These are phyloP conservation scores for Drosophila eohydei DNA, from an alignment of 2,888 invertebrate species.

Conservation along the genomic window DNA sequence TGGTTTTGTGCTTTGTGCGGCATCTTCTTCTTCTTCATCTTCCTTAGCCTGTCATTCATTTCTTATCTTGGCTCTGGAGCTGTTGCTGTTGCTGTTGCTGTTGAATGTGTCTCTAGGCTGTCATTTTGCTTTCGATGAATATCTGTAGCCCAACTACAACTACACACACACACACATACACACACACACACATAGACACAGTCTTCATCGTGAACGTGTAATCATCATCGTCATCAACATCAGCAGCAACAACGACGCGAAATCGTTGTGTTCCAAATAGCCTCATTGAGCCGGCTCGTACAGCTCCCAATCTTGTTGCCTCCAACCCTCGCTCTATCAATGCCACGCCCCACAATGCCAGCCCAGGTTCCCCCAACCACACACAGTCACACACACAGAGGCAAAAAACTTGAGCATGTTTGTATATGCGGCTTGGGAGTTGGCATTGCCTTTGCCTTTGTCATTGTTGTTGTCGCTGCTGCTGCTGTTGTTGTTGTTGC, in stretches of 20 bases:
- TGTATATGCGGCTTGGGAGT: slow-evolving; percentile 56
- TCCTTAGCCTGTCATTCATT: slow-evolving; percentile 70
- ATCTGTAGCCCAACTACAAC: slow-evolving; percentile 63
- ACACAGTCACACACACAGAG: slow-evolving; percentile 6
- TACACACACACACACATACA: slow-evolving; percentile 15
- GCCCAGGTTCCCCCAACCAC: slow-evolving; percentile 4
- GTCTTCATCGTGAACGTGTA: slow-evolving; percentile 75
- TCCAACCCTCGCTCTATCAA: slow-evolving; percentile 27
- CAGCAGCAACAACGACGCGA: slow-evolving; percentile 60
- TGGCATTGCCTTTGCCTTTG: slow-evolving; percentile 45
- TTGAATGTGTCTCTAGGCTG: slow-evolving; percentile 85
- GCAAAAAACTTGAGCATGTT: slow-evolving; percentile 49
- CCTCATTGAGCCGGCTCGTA: slow-evolving; percentile 75
- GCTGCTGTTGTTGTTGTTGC: slow-evolving; percentile 8
- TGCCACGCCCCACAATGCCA: slow-evolving; percentile 43
- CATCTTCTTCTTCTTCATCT: slow-evolving; percentile 7
- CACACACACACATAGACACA: slow-evolving; percentile 25
- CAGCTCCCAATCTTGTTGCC: slow-evolving; percentile 30
- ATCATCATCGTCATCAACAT: slow-evolving; percentile 73
- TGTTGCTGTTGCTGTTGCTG: slow-evolving; percentile 60
- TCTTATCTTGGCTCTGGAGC: slow-evolving; percentile 69
- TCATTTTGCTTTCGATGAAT: slow-evolving; percentile 84
- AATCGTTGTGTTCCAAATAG: slow-evolving; percentile 81
- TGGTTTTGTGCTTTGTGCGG: slow-evolving; percentile 32
- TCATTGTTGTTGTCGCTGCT: slow-evolving; percentile 17